Evolutionary conservation across 2,797 vertebrate species (phyloP), one percentile per base, ranked within the genome.

Genomic region (Sphenopsis melanotis): DNA sequence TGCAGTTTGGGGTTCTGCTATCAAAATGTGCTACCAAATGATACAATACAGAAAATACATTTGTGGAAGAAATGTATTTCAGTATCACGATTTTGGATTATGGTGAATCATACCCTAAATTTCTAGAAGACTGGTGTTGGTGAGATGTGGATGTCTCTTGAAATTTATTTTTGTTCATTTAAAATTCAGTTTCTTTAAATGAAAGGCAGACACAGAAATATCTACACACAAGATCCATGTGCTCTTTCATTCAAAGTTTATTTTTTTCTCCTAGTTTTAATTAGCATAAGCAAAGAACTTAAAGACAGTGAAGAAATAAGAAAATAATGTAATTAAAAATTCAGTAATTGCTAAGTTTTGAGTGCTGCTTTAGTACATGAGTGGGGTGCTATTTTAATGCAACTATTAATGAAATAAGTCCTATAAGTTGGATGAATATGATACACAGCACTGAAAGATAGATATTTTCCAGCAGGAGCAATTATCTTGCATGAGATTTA

Each of bases 321-420:
- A 87, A 89, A 87, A 57, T 55, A 4, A 57, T 9, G 20, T 75
- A 75, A 94, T 91, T 94, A 95, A 85, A 96, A 95, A 83, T 72
- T 76, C 74, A 79, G 17, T 78, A 86, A 82, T 94, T 93, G 30
- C 63, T 59, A 75, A 83, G 57, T 76, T 92, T 95, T 72, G 50
- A 95, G 90, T 88, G 85, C 57, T 94, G 30, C 65, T 91, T 93
- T 72, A 93, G 76, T 91, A 90, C 55, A 86, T 64, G 60, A 93
- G 94, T 91, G 60, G 75, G 49, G 82, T 87, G 82, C 53, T 94
- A 93, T 91, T 87, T 92, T 89, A 86, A 81, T 91, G 79, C 15
- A 90, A 44, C 72, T 90, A 91, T 81, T 91, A 83, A 91, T 89
- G 72, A 75, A 90, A 75, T 53, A 78, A 71, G 30, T 64, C 75